Base-by-base conservation (phyloP, 1,140 invertebrate species). In the Condylostylus longicornis region DNA sequence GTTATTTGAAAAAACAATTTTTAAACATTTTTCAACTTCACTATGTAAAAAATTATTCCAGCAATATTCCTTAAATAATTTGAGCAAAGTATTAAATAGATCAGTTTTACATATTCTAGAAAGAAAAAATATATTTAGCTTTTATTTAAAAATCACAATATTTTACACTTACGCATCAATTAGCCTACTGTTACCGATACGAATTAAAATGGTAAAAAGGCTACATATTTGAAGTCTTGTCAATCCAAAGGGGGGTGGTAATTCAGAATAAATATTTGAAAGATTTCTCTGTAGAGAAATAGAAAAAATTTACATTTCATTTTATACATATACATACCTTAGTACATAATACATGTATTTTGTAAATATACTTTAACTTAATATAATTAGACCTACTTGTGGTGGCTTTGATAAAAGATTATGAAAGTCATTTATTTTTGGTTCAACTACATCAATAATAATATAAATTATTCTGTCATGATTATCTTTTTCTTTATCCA, bases 21-120 rank as follows among this genome's bases (percentile, higher is more conserved):
- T 63, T 38, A 88, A 63, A 53, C 74, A 79, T 57, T 77, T 74
- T 59, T 83, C 78, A 38, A 85, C 75, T 70, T 87, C 80, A 35
- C 74, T 79, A 62, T 88, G 84, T 42, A 88, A 63, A 55, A 88
- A 87, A 64, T 87, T 89, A 63, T 89, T 89, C 77, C 81, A 85
- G 29, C 70, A 68, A 64, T 82, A 89, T 54, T 77, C 72, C 61
- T 86, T 85, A 67, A 84, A 86, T 49, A 86, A 66, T 61, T 85
- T 77, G 71, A 87, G 63, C 28, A 77, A 63, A 49, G 53, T 45
- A 27, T 49, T 39, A 38, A 68, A 46, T 46, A 66, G 49, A 40
- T 63, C 48, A 43, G 57, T 47, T 32, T 42, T 33, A 54, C 60
- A 51, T 53, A 49, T 54, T 10, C 58, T 60, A 9, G 5, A 33